Base-by-base conservation (phyloP, 2,797 vertebrate genomes). In the Danio albolineatus region DNA sequence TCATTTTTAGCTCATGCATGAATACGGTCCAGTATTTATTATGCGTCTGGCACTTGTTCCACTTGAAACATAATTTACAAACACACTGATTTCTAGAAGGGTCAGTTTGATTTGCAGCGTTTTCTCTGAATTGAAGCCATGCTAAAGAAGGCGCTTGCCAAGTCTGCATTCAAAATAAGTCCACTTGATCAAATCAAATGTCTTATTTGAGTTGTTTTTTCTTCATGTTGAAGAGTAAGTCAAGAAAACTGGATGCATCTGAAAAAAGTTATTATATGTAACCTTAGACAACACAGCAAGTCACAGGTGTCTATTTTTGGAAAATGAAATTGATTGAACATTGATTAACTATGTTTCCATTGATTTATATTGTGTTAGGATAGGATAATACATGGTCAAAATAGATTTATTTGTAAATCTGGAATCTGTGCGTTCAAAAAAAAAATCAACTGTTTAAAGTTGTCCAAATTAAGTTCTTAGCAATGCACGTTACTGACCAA, bases 61-160 rank as follows among this genome's bases (percentile, higher is more conserved):
- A 69, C 43, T 78, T 61, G 21, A 57, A 51, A 74, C 54, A 61
- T 76, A 81, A 76, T 76, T 75, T 84, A 81, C 76, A 82, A 81
- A 78, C 59, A 62, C 39, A 10, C 5, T 60, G 49, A 46, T 76
- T 79, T 79, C 53, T 53, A 17, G n/a, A 54, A 36, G 59, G 51
- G 17, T 70, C 62, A 28, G 49, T 46, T 65, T 79, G 51, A 76
- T 77, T 79, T 64, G 53, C 10, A 80, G 54, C 61, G 66, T 69
- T 81, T 12, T 41, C 16, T 57, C 12, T 77, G 78, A 69, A 62
- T 39, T 36, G 28, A 65, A 44, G 62, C 78, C 67, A 72, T 38
- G 0, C 39, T 57, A 73, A 19, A 5, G 6, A 38, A 67, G 61
- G 5, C 16, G 19, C 46, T 65, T 56, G 51, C 79, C 65, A 74